phyloP scores from a whole-genome alignment of 2,888 invertebrate species.

The Augochlorella aurata region DNA sequence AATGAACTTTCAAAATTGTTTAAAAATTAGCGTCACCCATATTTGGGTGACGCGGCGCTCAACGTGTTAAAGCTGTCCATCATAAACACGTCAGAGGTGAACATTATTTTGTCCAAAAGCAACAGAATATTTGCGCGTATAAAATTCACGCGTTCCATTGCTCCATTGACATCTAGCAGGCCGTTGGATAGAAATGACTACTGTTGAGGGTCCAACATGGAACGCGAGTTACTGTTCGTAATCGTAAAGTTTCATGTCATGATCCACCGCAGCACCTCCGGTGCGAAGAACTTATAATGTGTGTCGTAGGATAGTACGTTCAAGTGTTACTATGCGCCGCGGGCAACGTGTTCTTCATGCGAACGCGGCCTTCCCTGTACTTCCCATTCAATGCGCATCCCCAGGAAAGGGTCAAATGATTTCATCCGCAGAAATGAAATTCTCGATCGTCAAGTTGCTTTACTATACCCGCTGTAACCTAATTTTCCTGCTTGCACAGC shows the following conservation, averaged over 20 bases:
- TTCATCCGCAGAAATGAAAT: slow-evolving; percentile 27
- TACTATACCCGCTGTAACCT: background rate
- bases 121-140: background rate
- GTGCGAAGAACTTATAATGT: slow-evolving; percentile 6
- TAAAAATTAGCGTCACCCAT: no score
- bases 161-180: background rate
- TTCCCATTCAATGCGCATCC: slow-evolving; percentile 40
- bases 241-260: slow-evolving; percentile 39
- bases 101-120: background rate
- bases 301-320: slow-evolving; percentile 12
- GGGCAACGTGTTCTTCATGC: slow-evolving; percentile 39
- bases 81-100: background rate
- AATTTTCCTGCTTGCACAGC: background rate
- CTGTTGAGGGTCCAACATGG: background rate
- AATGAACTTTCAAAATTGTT: no score
- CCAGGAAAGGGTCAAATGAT: slow-evolving; percentile 39
- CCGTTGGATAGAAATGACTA: background rate
- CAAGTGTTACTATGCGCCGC: slow-evolving; percentile 43
- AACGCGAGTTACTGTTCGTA: slow-evolving; percentile 5
- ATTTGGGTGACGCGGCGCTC: no score
- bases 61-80: background rate
- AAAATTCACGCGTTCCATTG: background rate
- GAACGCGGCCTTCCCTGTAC: slow-evolving; percentile 9
- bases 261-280: slow-evolving; percentile 6
- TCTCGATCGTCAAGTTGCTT: slow-evolving; percentile 11